These are phyloP conservation scores for Rhodinocichla rosea DNA, from an alignment of 2,113 vertebrate species.

Conservation along the genomic window DNA sequence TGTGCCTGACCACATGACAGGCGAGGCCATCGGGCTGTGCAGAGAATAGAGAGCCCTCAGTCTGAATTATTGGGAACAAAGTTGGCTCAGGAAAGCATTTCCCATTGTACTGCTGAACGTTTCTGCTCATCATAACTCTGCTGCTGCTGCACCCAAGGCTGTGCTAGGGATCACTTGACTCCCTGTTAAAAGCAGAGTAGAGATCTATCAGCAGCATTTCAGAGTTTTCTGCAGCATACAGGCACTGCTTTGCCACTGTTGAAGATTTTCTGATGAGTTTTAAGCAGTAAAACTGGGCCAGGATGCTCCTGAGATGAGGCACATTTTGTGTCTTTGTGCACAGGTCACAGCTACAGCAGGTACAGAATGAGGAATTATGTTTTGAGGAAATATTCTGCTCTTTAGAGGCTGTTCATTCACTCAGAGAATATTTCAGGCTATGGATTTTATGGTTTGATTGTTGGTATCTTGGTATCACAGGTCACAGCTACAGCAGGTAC, in stretches of 20 bases:
- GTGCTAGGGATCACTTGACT: neutral
- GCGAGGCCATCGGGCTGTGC: constrained; percentile 21
- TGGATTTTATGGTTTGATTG: neutral
- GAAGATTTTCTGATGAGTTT: neutral
- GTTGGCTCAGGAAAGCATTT: constrained; percentile 38
- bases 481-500: neutral
- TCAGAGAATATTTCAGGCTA: neutral
- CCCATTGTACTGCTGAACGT: constrained; percentile 51
- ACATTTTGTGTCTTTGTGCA: neutral
- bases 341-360: neutral
- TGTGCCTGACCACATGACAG: constrained; percentile 43
- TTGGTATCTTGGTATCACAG: neutral
- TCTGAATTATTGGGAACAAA: constrained; percentile 15
- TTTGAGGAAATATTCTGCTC: neutral
- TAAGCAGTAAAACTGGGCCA: neutral
- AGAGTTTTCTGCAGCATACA: neutral
- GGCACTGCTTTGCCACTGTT: neutral
- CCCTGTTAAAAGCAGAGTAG: neutral
- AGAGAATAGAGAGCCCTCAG: constrained; percentile 42
- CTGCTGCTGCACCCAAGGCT: neutral
- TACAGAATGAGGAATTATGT: neutral
- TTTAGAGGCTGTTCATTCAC: neutral
- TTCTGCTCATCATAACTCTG: neutral
- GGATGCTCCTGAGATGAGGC: neutral
- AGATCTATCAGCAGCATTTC: neutral